These are phyloP conservation scores for Rousettus madagascariensis DNA, from an alignment of 2,797 vertebrate species.

Conservation along the genomic window DNA sequence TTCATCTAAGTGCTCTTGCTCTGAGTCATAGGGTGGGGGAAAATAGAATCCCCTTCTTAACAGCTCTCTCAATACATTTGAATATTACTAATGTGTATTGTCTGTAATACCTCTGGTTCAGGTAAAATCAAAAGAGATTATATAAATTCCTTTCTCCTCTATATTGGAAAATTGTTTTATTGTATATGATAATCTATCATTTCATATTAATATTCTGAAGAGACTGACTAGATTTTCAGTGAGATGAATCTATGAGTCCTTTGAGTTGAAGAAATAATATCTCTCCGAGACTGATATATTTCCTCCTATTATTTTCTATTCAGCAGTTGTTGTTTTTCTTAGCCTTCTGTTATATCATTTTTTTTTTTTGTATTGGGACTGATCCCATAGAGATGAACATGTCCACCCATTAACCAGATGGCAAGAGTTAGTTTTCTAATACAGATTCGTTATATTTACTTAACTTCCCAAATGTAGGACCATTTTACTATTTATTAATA, in stretches of 20 bases:
- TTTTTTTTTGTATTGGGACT: background rate
- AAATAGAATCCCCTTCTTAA: background rate
- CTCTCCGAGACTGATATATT: background rate
- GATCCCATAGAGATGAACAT: background rate
- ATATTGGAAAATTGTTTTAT: background rate
- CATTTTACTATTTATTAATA: background rate
- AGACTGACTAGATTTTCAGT: background rate
- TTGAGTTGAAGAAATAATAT: background rate
- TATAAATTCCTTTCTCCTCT: background rate
- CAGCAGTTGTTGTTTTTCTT: background rate
- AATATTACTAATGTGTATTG: background rate
- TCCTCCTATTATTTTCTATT: background rate
- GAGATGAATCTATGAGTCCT: background rate
- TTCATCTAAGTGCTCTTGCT: background rate
- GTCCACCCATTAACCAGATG: background rate
- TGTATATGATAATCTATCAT: background rate
- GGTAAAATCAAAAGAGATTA: background rate
- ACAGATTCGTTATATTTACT: background rate
- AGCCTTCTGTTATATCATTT: background rate
- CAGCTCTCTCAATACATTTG: background rate
- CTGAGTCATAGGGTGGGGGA: background rate
- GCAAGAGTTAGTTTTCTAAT: background rate
- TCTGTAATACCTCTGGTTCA: slow-evolving; percentile 5
- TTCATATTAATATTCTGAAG: background rate
- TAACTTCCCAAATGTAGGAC: background rate